Evolutionary conservation across 2,888 invertebrate species (phyloP).

Genomic region (Esperia sulphurella): DNA sequence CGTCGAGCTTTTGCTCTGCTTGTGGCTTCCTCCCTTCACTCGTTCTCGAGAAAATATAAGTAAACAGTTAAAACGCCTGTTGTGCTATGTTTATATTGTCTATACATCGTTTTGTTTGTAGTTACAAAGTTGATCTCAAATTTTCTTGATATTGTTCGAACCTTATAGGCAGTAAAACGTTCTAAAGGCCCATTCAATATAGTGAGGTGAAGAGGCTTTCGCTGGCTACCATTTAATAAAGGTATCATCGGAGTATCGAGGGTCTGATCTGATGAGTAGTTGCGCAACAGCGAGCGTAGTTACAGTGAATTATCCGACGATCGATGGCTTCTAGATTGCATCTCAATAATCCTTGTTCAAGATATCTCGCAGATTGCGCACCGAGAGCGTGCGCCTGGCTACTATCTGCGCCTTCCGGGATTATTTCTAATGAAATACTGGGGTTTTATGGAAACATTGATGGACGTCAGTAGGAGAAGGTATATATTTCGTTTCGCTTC

Average conservation of each 20-base stretch:
- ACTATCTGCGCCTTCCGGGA: conserved; percentile 59
- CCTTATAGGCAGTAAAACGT: neutral
- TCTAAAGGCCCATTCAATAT: conserved; percentile 3
- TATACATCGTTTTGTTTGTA: too few relatives aligned
- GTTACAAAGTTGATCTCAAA: neutral
- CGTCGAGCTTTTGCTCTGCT: conserved; percentile 66
- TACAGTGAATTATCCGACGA: conserved; percentile 70
- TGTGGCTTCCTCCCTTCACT: conserved; percentile 69
- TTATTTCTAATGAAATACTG: conserved; percentile 39
- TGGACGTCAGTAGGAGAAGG: neutral
- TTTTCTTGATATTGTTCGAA: neutral
- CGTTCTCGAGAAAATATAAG: conserved; percentile 44
- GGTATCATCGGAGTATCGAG: conserved; percentile 61
- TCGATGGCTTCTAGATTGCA: conserved; percentile 74
- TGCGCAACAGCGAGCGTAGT: conserved; percentile 64
- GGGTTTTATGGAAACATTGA: conserved; percentile 9
- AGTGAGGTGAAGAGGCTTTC: conserved; percentile 17
- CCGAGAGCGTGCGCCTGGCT: conserved; percentile 46
- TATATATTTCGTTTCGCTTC: neutral
- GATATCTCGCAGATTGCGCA: conserved; percentile 60
- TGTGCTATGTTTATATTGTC: conserved; percentile 12
- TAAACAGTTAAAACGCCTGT: conserved; percentile 34
- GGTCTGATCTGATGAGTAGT: conserved; percentile 66
- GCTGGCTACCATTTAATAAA: conserved; percentile 72
- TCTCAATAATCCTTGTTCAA: conserved; percentile 71